A percentile compares a stretch with the other conserved stretches of the same genome.
phyloP scores from a whole-genome alignment of 2,888 invertebrate species.

The Lacanobia wlatinum region DNA sequence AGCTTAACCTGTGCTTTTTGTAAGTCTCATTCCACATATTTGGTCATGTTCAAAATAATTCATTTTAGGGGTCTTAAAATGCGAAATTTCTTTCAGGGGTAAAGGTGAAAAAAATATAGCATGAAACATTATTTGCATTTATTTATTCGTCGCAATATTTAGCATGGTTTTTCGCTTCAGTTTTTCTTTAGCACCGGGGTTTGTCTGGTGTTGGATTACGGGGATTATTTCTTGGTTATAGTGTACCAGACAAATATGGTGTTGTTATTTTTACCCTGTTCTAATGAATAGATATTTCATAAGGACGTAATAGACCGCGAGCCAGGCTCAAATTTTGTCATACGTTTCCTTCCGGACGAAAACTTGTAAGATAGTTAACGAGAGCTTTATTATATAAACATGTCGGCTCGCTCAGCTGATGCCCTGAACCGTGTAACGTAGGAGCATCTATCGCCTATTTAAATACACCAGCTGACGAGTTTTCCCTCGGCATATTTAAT shows the following conservation, averaged over 20 bases:
- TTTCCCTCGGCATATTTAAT: too few species aligned
- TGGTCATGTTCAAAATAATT: neutral
- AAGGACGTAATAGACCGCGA: too few species aligned
- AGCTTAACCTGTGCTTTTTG: constrained; percentile 22
- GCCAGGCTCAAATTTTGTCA: too few species aligned
- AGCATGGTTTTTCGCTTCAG: constrained; percentile 51
- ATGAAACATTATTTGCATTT: constrained; percentile 15
- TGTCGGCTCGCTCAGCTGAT: too few species aligned
- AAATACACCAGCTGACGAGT: too few species aligned
- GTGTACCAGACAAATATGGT: constrained; percentile 6
- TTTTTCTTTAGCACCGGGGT: constrained; percentile 43
- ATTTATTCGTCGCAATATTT: constrained; percentile 15
- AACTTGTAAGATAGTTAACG: too few species aligned
- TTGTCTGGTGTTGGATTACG: constrained; percentile 39
- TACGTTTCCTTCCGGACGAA: too few species aligned
- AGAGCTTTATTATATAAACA: too few species aligned
- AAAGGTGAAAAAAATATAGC: constrained; percentile 28
- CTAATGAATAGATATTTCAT: neutral
- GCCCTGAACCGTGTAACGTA: too few species aligned
- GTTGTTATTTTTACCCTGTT: neutral
- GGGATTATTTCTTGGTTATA: constrained; percentile 3
- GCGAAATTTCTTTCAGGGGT: constrained; percentile 1
- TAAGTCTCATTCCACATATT: constrained; percentile 9
- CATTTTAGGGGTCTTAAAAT: constrained; percentile 1
- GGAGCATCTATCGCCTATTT: too few species aligned